A percentile compares a stretch with the other conserved stretches of the same genome.
Evolutionary conservation across 2,888 invertebrate species (phyloP).

Genomic region (Dascillus cervinus): DNA sequence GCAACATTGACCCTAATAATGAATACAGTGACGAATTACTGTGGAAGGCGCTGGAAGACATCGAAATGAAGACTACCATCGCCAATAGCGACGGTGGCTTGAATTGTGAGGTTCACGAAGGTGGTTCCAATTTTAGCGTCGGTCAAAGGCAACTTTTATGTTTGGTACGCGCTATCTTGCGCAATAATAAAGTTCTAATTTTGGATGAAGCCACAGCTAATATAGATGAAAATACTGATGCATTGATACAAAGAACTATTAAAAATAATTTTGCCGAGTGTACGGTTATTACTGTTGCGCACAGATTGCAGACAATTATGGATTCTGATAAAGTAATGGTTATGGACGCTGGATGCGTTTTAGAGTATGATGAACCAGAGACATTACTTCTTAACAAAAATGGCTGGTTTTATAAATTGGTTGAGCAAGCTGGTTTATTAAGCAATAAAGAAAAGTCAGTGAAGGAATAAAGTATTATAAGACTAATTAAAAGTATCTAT

Average conservation of each 20-base stretch:
- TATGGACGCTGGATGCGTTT: slow-evolving; percentile 65
- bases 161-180: slow-evolving; percentile 51
- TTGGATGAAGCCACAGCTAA: slow-evolving; percentile 70
- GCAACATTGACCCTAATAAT: slow-evolving; percentile 82
- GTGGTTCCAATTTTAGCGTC: slow-evolving; percentile 40
- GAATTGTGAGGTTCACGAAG: slow-evolving; percentile 60
- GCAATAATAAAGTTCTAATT: slow-evolving; percentile 37
- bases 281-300: slow-evolving; percentile 75
- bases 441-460: background rate
- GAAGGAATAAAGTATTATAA: too few species aligned
- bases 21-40: slow-evolving; percentile 66
- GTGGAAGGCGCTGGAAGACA: slow-evolving; percentile 77
- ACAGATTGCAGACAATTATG: slow-evolving; percentile 74
- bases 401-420: slow-evolving; percentile 57
- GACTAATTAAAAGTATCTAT: too few species aligned
- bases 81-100: slow-evolving; percentile 54
- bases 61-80: slow-evolving; percentile 63
- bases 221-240: slow-evolving; percentile 68
- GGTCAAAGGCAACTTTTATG: slow-evolving; percentile 60
- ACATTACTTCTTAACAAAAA: slow-evolving; percentile 51
- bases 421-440: slow-evolving; percentile 63
- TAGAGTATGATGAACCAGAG: slow-evolving; percentile 69
- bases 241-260: slow-evolving; percentile 67
- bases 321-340: slow-evolving; percentile 73
- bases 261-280: slow-evolving; percentile 61